Conservation (phyloP, 2,797 vertebrate genomes). For the Parambassis ranga region DNA sequence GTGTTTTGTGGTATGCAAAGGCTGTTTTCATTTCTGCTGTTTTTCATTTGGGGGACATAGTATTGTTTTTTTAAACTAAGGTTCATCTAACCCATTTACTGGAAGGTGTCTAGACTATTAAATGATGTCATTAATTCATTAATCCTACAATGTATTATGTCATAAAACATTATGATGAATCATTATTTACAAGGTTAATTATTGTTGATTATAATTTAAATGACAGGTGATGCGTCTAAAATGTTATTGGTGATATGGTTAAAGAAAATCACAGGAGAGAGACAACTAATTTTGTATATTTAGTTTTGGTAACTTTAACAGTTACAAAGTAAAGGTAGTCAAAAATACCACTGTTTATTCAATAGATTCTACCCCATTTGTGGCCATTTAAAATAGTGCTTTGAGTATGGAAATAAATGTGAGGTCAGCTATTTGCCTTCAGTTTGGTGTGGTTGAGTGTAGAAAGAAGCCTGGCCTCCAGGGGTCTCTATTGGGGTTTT, state of each 20-base stretch:
- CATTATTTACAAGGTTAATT: conserved; percentile 51
- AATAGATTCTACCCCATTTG: no score
- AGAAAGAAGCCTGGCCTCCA: conserved; percentile 3
- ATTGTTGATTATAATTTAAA: conserved; percentile 56
- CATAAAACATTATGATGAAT: conserved; percentile 52
- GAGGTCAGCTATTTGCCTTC: neutral
- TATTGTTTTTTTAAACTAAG: neutral
- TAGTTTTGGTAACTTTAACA: no score
- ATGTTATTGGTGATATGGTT: conserved; percentile 10
- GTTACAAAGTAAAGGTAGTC: no score
- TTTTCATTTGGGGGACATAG: neutral
- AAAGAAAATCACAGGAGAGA: neutral
- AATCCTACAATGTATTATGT: no score
- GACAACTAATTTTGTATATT: no score
- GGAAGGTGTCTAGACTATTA: conserved; percentile 25
- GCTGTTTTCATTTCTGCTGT: neutral
- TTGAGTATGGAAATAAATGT: neutral
- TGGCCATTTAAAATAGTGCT: neutral
- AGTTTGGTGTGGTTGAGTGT: neutral
- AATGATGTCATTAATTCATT: conserved; percentile 53
- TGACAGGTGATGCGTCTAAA: conserved; percentile 40
- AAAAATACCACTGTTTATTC: no score
- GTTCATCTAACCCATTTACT: conserved; percentile 34
- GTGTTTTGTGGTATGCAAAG: conserved; percentile 3
- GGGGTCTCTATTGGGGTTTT: conserved; percentile 23